phyloP scores from a whole-genome alignment of 2,113 vertebrate species.

The Chitala chitala region DNA sequence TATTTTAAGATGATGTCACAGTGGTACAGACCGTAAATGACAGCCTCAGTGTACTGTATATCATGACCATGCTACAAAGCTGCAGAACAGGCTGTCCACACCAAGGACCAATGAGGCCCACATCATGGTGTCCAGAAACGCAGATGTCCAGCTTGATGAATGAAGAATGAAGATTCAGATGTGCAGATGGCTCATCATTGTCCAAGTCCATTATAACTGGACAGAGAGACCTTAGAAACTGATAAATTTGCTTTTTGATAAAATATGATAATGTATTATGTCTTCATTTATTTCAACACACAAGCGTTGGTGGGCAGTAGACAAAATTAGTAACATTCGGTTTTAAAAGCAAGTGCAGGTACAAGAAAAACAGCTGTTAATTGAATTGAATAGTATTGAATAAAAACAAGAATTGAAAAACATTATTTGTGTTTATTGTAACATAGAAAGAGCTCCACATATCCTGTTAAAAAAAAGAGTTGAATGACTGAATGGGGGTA shows the following conservation, averaged over 20 bases:
- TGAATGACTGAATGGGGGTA: constrained; percentile 51
- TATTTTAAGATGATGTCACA: no score
- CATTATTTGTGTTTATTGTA: constrained; percentile 46
- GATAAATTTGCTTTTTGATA: not conserved
- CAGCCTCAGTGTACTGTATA: no score
- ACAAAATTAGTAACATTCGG: no score
- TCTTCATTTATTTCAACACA: not conserved
- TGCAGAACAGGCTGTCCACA: not conserved
- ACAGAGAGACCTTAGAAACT: not conserved
- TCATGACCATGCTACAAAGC: no score
- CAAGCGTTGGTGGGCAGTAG: not conserved
- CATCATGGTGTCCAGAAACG: not conserved
- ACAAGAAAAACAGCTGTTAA: no score
- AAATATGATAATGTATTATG: not conserved
- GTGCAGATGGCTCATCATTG: not conserved
- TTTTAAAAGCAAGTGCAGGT: not conserved
- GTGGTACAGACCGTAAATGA: no score
- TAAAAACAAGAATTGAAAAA: constrained; percentile 32
- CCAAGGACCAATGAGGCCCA: not conserved
- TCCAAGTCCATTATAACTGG: not conserved
- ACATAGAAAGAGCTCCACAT: constrained; percentile 72
- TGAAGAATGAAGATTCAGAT: not conserved
- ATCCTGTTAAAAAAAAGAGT: constrained; percentile 79
- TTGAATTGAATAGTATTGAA: no score
- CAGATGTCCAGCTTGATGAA: not conserved